Percentiles rank a stretch among this genome's conserved stretches.
Evolutionary conservation across 1,140 invertebrate species (phyloP).

Genomic region (Zaprionus davidi): DNA sequence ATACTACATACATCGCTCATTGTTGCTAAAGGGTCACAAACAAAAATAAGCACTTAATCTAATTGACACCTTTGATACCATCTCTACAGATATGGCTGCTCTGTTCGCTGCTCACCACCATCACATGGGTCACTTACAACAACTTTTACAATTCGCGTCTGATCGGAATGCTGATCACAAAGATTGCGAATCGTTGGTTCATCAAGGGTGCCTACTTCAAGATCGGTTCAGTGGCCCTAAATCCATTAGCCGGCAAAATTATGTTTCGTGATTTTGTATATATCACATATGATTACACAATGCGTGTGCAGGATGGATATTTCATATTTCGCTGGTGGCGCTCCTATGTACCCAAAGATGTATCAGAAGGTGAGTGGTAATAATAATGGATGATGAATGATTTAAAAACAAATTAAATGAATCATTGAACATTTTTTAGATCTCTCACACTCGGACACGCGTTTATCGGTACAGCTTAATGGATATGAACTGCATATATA

Average conservation of each 20-base stretch:
- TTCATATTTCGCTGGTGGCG: constrained; percentile 99
- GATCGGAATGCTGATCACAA: constrained; percentile 94
- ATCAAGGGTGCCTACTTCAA: constrained; percentile 94
- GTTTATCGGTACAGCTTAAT: constrained; percentile 96
- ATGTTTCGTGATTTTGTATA: constrained; percentile 99
- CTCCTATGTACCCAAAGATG: constrained; percentile 96
- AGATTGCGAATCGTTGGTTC: constrained; percentile 94
- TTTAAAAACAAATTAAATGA: not conserved
- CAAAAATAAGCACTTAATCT: constrained; percentile 8
- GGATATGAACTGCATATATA: constrained; percentile 98
- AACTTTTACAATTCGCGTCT: constrained; percentile 98
- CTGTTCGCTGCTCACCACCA: constrained; percentile 89
- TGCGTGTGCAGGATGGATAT: constrained; percentile 98
- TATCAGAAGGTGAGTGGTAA: constrained; percentile 91
- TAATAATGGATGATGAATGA: not conserved
- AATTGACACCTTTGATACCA: constrained; percentile 4
- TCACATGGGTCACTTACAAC: constrained; percentile 95
- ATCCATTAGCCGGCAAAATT: constrained; percentile 97
- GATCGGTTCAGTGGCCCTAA: constrained; percentile 97
- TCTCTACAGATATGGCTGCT: constrained; percentile 86
- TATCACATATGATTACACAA: constrained; percentile 96
- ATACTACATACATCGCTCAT: not conserved
- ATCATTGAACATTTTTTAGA: constrained; percentile 86
- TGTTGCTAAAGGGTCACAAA: not conserved
- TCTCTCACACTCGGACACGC: constrained; percentile 97